phyloP scores from a whole-genome alignment of 2,797 vertebrate species.

The Perodicticus potto region DNA sequence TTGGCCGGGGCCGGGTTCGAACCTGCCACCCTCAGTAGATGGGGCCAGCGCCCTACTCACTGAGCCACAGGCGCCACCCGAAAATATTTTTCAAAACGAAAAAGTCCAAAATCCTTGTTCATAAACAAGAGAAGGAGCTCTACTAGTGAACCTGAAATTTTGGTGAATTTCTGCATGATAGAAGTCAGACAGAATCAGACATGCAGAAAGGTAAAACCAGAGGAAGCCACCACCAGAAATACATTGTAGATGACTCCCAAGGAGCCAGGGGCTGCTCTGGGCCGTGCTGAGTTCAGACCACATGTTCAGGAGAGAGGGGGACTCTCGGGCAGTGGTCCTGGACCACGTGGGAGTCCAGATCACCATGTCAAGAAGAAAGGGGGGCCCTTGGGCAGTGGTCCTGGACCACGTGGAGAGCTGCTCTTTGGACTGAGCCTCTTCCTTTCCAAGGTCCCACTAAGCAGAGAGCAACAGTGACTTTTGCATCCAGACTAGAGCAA shows the following conservation, averaged over 20 bases:
- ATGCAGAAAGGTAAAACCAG: not conserved
- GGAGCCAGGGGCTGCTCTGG: not conserved
- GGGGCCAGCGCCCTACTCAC: too few species aligned
- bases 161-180: not conserved
- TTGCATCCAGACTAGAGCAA: not conserved
- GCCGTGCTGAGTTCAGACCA: too few species aligned
- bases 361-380: rapidly evolving
- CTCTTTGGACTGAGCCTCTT: not conserved
- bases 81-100: not conserved
- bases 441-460: not conserved
- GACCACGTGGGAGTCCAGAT: not conserved
- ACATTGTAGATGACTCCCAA: rapidly evolving
- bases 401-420: not conserved
- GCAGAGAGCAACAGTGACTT: not conserved
- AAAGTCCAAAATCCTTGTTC: not conserved
- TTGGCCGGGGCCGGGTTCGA: too few species aligned
- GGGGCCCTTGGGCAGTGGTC: not conserved
- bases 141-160: not conserved
- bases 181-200: not conserved
- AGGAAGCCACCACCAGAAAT: not conserved
- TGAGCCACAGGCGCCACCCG: too few species aligned
- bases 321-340: not conserved
- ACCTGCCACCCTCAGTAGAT: too few species aligned
- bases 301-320: rapidly evolving
- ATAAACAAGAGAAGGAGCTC: not conserved